Base-by-base conservation (phyloP, 2,113 vertebrate genomes). In the Epinephelus cyanopodus region DNA sequence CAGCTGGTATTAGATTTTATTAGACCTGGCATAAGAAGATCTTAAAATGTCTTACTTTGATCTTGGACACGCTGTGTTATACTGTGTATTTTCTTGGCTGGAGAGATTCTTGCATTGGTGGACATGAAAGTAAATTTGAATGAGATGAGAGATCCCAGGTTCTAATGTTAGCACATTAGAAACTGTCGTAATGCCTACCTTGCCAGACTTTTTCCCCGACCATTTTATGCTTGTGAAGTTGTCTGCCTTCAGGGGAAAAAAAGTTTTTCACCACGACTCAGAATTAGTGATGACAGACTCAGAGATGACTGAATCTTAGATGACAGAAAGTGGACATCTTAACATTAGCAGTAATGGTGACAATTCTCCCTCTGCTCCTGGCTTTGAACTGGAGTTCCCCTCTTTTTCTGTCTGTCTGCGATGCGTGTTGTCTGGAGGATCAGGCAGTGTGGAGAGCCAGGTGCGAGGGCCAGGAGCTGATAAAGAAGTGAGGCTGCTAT, bases 401-500 rank as follows among this genome's bases (percentile, higher is more conserved):
- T 83, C 39, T 53, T 62, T 84, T 68, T 56, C 56, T 71, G 81
- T 62, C 81, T 65, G 66, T 39, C 27, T 57, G 77, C 48, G 54
- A 79, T 47, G 42, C 70, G 81, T 72, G 84, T 86, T 87, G 87
- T 90, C 89, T 76, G 81, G 90, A 82, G 74, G 72, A 87, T 92
- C 81, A 88, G 83, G 79, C 82, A 73, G 73, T 25, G 77, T 76
- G 77, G 90, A 90, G 89, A 92, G 77, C 74, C 89, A 81, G 86
- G 89, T 88, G 81, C 64, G 75, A 86, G 83, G 82, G 87, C 74
- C 84, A 89, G 50, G 81, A 83, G 74, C 88, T 90, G 92, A 95
- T 94, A 94, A 92, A 90, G 81, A 89, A 84, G 88, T 75, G 13
- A 82, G 82, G 65, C 83, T 81, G 81, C 92, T 94, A 93, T 93